A percentile compares a stretch with the other conserved stretches of the same genome.
These are phyloP conservation scores for Eueremaeus valkanovi DNA, from an alignment of 2,888 invertebrate genomes.

Conservation along the genomic window DNA sequence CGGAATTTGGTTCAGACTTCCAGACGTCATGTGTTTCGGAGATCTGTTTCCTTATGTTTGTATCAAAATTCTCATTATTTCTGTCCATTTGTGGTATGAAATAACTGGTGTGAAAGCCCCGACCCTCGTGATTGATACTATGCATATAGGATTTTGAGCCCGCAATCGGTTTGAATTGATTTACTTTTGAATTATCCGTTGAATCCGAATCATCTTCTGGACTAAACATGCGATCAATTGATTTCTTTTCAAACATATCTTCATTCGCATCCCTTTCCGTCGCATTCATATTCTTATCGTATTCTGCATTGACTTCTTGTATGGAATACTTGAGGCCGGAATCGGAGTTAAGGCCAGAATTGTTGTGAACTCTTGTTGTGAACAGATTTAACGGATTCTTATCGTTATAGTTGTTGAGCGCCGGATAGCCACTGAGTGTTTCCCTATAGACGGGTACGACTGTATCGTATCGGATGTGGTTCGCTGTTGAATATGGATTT, in stretches of 20 bases:
- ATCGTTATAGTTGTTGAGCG: background rate
- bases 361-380: background rate
- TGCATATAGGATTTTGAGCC: too few relatives aligned
- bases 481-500: too few relatives aligned
- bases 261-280: background rate
- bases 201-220: background rate
- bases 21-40: background rate
- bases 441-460: conserved; percentile 10
- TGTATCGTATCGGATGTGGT: too few relatives aligned
- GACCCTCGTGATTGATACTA: background rate
- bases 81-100: background rate
- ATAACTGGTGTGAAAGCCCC: background rate
- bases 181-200: background rate
- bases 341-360: background rate
- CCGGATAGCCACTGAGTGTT: background rate
- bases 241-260: background rate
- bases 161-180: too few relatives aligned
- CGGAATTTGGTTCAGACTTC: too few relatives aligned
- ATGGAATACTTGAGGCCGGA: too few relatives aligned
- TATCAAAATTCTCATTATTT: background rate
- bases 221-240: background rate
- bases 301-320: too few relatives aligned
- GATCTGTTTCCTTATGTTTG: background rate
- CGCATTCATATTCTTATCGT: background rate
- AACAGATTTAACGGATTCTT: background rate